Evolutionary conservation across 2,797 vertebrate species (phyloP).

Genomic region (Allobates femoralis): DNA sequence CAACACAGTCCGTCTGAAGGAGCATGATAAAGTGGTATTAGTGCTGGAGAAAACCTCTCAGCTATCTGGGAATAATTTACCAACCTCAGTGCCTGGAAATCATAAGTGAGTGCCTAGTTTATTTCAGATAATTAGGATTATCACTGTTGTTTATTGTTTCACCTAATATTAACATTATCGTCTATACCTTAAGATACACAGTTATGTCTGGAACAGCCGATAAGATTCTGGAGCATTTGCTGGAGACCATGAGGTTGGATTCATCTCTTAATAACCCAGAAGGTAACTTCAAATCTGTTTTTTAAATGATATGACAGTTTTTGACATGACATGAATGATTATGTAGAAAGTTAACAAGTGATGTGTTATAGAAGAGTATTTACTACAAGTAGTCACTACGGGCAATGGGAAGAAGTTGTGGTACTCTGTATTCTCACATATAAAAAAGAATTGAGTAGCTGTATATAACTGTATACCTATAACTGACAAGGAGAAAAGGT

Average conservation of each 20-base stretch:
- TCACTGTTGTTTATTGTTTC: background rate
- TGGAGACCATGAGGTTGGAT: conserved; percentile 89
- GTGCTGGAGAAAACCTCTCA: conserved; percentile 87
- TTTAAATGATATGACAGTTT: background rate
- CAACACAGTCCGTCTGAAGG: conserved; percentile 93
- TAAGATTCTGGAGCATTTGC: conserved; percentile 93
- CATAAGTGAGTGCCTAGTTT: conserved; percentile 39
- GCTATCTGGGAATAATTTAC: conserved; percentile 68
- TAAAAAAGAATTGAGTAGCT: background rate
- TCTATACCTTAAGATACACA: conserved; percentile 79
- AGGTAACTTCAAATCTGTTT: conserved; percentile 72
- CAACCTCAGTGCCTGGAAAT: conserved; percentile 66
- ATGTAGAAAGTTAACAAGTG: background rate
- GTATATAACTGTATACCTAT: background rate
- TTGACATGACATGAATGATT: background rate
- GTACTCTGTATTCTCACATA: background rate
- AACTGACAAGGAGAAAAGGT: too few species aligned
- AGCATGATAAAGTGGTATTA: conserved; percentile 92
- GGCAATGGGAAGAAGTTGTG: background rate
- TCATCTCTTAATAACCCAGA: conserved; percentile 82
- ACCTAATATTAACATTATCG: background rate
- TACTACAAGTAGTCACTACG: background rate
- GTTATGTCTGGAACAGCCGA: conserved; percentile 95
- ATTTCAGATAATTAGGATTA: background rate
- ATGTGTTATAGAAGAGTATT: background rate